Base-by-base conservation (phyloP, 2,113 vertebrate genomes). In the Grammomys dolichurus region DNA sequence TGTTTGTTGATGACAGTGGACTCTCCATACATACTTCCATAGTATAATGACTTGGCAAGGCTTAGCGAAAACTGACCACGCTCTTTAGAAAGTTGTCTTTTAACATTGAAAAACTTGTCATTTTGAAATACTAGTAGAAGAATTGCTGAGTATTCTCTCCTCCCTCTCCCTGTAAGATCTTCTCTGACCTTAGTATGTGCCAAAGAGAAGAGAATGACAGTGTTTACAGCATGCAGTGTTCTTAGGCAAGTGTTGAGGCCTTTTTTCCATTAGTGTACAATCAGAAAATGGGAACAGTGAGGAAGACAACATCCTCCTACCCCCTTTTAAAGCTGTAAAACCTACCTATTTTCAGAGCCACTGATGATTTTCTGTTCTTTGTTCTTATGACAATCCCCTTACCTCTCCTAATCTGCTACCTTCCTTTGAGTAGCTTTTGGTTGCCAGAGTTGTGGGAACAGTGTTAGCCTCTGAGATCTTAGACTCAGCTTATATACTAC, bases 351-450 rank as follows among this genome's bases (percentile, higher is more conserved):
- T 73, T 88, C 56, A 89, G 60, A 92, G 40, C 75, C 40, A 22
- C 46, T 63, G 7, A n/a, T 36, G 24, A 28, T 90, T 19, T 81
- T 36, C n/a, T 36, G 8, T 65, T 43, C 77, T 54, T 76, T 80
- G 14, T 90, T 87, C 40, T 84, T 22, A 17, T 17, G 26, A 26
- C 10, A 60, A 0, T 67, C 16, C 7, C 76, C 48, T 40, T 69
- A 26, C 36, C 33, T 22, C 14, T 33, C 58, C 20, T 78, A 26
- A 20, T 63, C 43, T 90, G 28, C 75, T 72, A 7, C 28, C 81
- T 58, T 84, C 51, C 77, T 91, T 76, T 31, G 20, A 87, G 1
- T 95, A 91, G 46, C 51, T 31, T 77, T 85, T 36, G 87, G 77
- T 93, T 93, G n/a, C 69, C 26, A 85, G 48, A 48, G 46, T 70